Conservation (phyloP, 2,113 vertebrate genomes). For the Rhizomys pruinosus region DNA sequence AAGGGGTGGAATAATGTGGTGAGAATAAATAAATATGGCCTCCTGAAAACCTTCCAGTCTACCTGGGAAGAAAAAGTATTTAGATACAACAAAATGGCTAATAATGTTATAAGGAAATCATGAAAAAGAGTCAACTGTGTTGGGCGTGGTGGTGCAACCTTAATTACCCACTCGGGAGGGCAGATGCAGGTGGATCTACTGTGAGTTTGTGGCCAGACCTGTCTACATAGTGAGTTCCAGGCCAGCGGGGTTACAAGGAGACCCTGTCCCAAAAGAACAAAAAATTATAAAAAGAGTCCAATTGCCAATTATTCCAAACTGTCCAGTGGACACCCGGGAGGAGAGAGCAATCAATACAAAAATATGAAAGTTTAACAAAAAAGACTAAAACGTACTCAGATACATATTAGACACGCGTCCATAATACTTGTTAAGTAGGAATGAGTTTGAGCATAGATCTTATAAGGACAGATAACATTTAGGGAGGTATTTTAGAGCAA, state of each 20-base stretch:
- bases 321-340: neutral
- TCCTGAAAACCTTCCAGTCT: conserved; percentile 26
- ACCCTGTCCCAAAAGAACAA: too few species aligned
- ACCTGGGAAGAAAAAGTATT: neutral
- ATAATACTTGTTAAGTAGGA: conserved; percentile 4
- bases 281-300: too few species aligned
- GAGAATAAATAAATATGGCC: conserved; percentile 18
- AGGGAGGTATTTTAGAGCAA: conserved; percentile 19
- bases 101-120: conserved; percentile 21
- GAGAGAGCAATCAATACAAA: neutral
- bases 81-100: neutral
- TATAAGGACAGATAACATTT: neutral
- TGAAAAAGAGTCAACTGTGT: neutral
- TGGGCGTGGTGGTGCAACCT: too few species aligned
- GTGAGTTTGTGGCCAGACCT: too few species aligned
- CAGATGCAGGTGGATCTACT: too few species aligned
- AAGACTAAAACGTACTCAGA: neutral
- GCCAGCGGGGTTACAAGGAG: too few species aligned
- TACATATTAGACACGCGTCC: neutral
- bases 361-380: conserved; percentile 7
- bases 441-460: neutral
- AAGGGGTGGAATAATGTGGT: neutral
- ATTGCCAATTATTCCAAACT: conserved; percentile 31
- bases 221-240: too few species aligned
- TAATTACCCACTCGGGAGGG: too few species aligned